Percentiles rank a stretch among this genome's conserved stretches.
Evolutionary conservation across 2,888 invertebrate species (phyloP).

Genomic region (Torymus aiolomorphi): DNA sequence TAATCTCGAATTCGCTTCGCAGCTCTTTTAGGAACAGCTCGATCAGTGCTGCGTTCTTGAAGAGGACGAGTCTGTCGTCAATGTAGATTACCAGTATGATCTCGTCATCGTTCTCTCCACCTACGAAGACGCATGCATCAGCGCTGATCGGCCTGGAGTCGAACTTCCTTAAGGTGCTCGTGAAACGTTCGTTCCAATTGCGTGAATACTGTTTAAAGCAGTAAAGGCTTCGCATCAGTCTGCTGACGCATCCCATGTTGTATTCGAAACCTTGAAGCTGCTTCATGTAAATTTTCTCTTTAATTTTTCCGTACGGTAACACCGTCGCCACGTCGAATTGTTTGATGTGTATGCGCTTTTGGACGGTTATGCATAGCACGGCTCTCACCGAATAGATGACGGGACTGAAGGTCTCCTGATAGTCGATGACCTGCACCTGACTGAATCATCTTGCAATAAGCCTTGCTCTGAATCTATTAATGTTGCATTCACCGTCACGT

Average conservation of each 20-base stretch:
- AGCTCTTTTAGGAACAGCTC: neutral
- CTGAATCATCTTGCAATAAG: too few species aligned
- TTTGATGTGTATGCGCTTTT: slow-evolving; percentile 41
- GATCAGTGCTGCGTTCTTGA: neutral
- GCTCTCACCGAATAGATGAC: neutral
- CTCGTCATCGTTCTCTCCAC: neutral
- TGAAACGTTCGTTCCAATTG: neutral
- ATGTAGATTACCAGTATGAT: neutral
- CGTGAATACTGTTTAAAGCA: neutral
- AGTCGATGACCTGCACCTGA: neutral
- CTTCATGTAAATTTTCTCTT: too few species aligned
- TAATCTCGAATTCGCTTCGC: too few species aligned
- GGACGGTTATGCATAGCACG: slow-evolving; percentile 58
- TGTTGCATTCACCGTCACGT: neutral
- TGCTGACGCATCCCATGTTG: neutral
- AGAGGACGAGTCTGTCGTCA: neutral
- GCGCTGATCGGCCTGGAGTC: too few species aligned
- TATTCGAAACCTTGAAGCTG: neutral
- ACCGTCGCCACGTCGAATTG: too few species aligned
- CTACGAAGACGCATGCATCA: too few species aligned
- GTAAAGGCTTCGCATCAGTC: neutral
- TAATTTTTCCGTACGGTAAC: too few species aligned
- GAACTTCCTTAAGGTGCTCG: neutral
- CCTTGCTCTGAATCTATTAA: too few species aligned
- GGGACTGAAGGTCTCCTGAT: neutral